A percentile compares a stretch with the other conserved stretches of the same genome.
phyloP scores from a whole-genome alignment of 2,797 vertebrate genomes.

The Brotula barbata region DNA sequence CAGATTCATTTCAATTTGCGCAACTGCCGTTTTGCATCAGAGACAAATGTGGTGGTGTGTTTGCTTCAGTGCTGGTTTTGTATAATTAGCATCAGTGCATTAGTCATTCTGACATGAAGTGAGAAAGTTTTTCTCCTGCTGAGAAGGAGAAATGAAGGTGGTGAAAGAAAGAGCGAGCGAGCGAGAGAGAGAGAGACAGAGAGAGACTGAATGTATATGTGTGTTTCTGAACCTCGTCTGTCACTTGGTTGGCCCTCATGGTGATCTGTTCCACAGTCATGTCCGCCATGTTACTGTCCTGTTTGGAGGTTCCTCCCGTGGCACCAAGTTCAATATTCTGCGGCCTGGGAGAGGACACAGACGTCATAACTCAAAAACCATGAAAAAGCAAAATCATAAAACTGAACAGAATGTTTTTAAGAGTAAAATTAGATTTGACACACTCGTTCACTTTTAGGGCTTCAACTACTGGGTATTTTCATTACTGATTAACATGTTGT shows the following conservation, averaged over 20 bases:
- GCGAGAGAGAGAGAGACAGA: neutral
- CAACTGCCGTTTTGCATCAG: constrained; percentile 16
- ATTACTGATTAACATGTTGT: no score
- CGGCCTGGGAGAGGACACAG: constrained; percentile 62
- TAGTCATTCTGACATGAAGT: constrained; percentile 1
- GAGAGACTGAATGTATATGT: neutral
- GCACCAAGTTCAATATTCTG: constrained; percentile 73
- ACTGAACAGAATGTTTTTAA: neutral
- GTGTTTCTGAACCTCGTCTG: constrained; percentile 87
- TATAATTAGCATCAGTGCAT: constrained; percentile 8
- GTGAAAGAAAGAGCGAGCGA: neutral
- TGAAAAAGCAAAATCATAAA: neutral
- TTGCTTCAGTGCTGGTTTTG: constrained; percentile 3
- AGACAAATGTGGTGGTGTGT: neutral
- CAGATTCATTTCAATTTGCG: constrained; percentile 2
- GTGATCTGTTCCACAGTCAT: constrained; percentile 89
- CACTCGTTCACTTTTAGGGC: no score
- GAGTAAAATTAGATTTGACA: neutral
- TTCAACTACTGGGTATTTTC: no score
- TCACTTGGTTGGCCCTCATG: constrained; percentile 88
- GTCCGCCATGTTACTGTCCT: constrained; percentile 86
- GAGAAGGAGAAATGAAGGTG: constrained; percentile 25
- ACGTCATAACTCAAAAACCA: neutral
- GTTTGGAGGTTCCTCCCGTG: constrained; percentile 63
- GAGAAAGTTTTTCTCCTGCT: constrained; percentile 2